Evolutionary conservation across 2,888 invertebrate species (phyloP).

Genomic region (Heterodera filipjevi): DNA sequence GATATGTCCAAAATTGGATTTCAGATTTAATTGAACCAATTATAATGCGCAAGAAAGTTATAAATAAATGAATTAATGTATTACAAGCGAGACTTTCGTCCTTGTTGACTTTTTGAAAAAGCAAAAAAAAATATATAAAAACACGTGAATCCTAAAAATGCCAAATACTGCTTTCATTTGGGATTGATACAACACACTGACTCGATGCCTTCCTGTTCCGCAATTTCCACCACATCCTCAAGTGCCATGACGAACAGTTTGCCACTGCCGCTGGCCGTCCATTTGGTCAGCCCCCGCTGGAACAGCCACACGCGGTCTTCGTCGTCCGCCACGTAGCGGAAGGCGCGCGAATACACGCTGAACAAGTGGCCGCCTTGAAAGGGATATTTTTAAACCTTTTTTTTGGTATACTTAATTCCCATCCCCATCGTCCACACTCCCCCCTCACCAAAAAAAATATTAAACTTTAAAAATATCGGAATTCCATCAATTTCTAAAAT

Average conservation of each 20-base stretch:
- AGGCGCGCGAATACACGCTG: slow-evolving; percentile 53
- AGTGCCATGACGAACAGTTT: slow-evolving; percentile 41
- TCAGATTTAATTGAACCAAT: too few species aligned
- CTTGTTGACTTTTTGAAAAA: neutral
- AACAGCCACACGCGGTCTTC: slow-evolving; percentile 58
- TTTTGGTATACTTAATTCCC: neutral
- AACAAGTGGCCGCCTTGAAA: slow-evolving; percentile 47
- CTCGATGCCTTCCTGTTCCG: slow-evolving; percentile 42
- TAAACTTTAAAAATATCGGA: too few species aligned
- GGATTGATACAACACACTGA: slow-evolving; percentile 25
- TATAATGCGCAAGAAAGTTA: too few species aligned
- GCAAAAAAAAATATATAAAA: too few species aligned
- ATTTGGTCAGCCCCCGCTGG: slow-evolving; percentile 40
- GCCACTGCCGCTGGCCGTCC: slow-evolving; percentile 36
- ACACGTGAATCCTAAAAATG: neutral
- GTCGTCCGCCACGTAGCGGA: slow-evolving; percentile 61
- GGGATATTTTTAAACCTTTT: too few species aligned
- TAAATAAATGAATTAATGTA: too few species aligned
- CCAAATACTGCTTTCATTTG: neutral
- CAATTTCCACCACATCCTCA: slow-evolving; percentile 46
- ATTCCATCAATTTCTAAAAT: too few species aligned
- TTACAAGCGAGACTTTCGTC: too few species aligned
- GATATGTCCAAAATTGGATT: too few species aligned
- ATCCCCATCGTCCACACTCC: too few species aligned
- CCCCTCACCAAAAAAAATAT: too few species aligned